Evolutionary conservation across 2,797 vertebrate species (phyloP).

Genomic region (Erpetoichthys calabaricus): DNA sequence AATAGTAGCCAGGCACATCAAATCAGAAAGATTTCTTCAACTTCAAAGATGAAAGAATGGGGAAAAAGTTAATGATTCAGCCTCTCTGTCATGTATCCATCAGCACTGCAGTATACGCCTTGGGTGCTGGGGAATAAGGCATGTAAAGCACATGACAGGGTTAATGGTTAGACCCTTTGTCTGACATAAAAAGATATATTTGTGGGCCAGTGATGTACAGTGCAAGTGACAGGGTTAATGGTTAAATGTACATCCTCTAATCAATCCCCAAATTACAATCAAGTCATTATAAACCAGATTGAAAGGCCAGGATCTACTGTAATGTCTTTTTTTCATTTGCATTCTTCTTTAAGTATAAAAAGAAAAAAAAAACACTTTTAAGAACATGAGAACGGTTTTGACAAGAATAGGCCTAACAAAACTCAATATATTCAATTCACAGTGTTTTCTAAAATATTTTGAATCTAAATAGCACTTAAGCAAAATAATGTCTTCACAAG

Average conservation of each 20-base stretch:
- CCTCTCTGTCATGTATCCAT: not conserved
- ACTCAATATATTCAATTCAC: too few relatives aligned
- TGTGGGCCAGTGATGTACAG: not conserved
- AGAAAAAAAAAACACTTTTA: not conserved
- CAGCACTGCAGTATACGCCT: not conserved
- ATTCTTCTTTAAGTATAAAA: not conserved
- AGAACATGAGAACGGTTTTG: too few relatives aligned
- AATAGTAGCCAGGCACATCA: too few relatives aligned
- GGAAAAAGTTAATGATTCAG: not conserved
- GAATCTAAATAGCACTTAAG: constrained; percentile 37
- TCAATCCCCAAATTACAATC: constrained; percentile 5
- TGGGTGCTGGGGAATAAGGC: not conserved
- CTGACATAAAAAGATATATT: not conserved
- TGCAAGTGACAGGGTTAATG: constrained; percentile 3
- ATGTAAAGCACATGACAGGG: not conserved
- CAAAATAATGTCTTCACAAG: constrained; percentile 36
- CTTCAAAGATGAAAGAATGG: not conserved
- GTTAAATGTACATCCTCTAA: constrained; percentile 2
- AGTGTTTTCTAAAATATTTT: not conserved
- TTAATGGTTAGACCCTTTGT: not conserved
- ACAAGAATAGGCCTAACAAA: too few relatives aligned
- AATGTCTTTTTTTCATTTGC: not conserved
- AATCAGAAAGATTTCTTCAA: too few relatives aligned
- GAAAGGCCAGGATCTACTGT: too few relatives aligned
- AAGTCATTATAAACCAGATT: not conserved